Evolutionary conservation across 92 coral and sea anemone species (phyloP), one percentile per base, ranked within the genome.

Genomic region (Parazoanthus swiftii): DNA sequence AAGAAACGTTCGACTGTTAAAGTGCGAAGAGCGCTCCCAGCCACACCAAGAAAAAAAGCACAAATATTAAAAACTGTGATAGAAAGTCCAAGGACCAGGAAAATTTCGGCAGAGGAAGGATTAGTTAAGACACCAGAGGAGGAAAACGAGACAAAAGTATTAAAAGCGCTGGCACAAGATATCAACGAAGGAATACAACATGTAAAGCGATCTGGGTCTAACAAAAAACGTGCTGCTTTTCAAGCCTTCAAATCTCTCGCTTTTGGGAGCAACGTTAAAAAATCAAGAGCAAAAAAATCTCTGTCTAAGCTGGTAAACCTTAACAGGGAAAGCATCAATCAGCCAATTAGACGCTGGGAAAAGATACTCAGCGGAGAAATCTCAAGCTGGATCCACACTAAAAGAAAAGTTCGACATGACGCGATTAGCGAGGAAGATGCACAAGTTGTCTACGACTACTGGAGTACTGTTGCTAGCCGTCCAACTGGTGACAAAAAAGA

Each of bases 201-300:
- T 1, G 81, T 88, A 1, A 88, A 88, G 71, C 80, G 59, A 36
- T 80, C 86, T 11, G 80, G 86, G n/a, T 88, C 90, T 4, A 72
- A 80, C 36, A 82, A 88, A 42, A 88, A 88, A 8, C 85, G 77
- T 13, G 85, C 85, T 16, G 86, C 81, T 25, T 81, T 66, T 25
- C 3, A 23, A 4, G 59, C 81, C 63, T 39, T 46, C 51, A 86
- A 86, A 26, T 89, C 89, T 83, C 85, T 76, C 63, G 85, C 91
- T 56, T 89, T 89, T 89, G 88, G 85, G 18, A 39, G 39, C 0
- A 84, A 84, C 20, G 88, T 76, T 3, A 83, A 83, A 21, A 83
- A 77, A 29, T 18, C 85, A 9, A 83, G 50, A 66, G 84, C 85
- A 36, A 76, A 89, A 35, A 84, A 84, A 66, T 74, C 23, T 10